Conservation (phyloP, 2,797 vertebrate species). For the Hoplostethus atlanticus region DNA sequence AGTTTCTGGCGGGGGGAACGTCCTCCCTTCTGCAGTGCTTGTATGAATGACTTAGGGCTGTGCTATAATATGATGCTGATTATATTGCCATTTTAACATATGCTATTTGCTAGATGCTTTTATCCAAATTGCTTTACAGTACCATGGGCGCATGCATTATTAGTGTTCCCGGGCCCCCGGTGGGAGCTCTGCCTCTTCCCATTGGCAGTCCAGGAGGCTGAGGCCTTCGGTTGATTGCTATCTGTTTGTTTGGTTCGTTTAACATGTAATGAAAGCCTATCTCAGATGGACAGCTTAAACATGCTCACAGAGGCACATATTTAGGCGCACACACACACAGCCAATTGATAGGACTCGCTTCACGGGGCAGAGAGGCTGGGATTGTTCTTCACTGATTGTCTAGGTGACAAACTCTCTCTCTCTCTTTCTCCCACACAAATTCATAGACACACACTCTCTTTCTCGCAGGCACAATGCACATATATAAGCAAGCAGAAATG, state of each 20-base stretch:
- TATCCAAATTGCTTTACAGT: conserved; percentile 25
- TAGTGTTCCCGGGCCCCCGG: conserved; percentile 39
- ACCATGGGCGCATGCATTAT: conserved; percentile 35
- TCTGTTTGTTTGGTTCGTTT: conserved; percentile 77
- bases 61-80: conserved; percentile 32
- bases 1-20: neutral
- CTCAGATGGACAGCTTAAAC: conserved; percentile 74
- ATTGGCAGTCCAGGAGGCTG: conserved; percentile 46
- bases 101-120: conserved; percentile 40
- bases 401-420: conserved; percentile 55
- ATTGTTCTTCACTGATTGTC: conserved; percentile 60
- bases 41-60: conserved; percentile 26
- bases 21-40: conserved; percentile 7
- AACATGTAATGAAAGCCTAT: conserved; percentile 69
- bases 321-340: conserved; percentile 33
- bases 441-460: neutral
- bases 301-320: conserved; percentile 64
- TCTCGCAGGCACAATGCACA: neutral
- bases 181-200: conserved; percentile 45
- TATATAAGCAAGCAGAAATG: conserved; percentile 2
- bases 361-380: conserved; percentile 53
- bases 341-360: conserved; percentile 71
- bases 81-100: conserved; percentile 30
- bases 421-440: neutral
- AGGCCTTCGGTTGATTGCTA: conserved; percentile 68